A percentile compares a stretch with the other conserved stretches of the same genome.
These are phyloP conservation scores for Ailuropoda melanoleuca DNA, from an alignment of 2,113 vertebrate species.

Conservation along the genomic window DNA sequence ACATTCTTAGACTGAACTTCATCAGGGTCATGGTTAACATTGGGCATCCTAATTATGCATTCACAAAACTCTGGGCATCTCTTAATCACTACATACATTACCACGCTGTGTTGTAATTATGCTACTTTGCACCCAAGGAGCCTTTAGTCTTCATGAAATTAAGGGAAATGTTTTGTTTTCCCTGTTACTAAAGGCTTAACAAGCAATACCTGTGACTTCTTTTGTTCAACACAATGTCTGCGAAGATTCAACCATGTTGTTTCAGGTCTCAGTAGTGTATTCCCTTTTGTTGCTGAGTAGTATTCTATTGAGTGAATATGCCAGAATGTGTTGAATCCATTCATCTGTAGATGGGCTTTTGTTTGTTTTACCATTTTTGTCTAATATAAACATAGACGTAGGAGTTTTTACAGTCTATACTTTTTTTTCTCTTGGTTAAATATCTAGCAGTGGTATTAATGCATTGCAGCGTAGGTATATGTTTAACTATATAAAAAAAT, in stretches of 20 bases:
- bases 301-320: too few relatives aligned
- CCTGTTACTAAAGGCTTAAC: neutral
- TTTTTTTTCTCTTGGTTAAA: neutral
- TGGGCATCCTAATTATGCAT: fast-evolving
- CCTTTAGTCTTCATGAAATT: neutral
- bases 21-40: neutral
- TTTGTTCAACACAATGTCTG: neutral
- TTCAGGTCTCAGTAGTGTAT: neutral
- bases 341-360: neutral
- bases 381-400: neutral
- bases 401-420: neutral
- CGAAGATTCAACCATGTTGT: neutral
- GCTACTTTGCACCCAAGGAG: neutral
- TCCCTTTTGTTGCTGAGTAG: neutral
- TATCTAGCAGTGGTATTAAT: neutral
- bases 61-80: neutral
- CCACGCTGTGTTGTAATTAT: neutral
- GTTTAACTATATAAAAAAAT: neutral
- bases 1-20: neutral
- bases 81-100: neutral
- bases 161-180: neutral
- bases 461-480: neutral
- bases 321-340: neutral
- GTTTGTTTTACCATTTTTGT: neutral
- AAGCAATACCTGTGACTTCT: neutral